Conservation (phyloP, 2,797 vertebrate genomes). For the Chlorospingus flavigularis region DNA sequence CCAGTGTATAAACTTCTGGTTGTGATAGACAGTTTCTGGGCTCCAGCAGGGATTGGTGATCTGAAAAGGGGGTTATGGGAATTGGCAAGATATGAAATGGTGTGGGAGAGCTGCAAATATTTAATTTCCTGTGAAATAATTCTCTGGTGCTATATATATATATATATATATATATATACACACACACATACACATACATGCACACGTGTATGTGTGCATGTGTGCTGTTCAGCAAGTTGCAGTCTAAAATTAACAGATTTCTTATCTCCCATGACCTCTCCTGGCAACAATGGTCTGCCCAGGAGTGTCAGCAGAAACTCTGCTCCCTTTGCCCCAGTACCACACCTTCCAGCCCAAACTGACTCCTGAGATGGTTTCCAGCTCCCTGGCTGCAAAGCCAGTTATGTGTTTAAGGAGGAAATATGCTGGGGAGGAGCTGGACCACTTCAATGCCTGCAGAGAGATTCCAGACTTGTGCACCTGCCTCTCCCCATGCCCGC, state of each 20-base stretch:
- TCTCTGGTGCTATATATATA: not conserved
- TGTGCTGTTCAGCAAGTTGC: not conserved
- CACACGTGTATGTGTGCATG: not conserved
- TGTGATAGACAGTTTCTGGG: slow-evolving; percentile 49
- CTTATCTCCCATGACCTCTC: not conserved
- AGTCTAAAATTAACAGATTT: not conserved
- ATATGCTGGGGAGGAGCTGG: not conserved
- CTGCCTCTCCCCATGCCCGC: slow-evolving; percentile 25
- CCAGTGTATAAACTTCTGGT: slow-evolving; percentile 59
- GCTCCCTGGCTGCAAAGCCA: not conserved
- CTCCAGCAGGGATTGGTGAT: slow-evolving; percentile 1
- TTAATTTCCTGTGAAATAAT: slow-evolving; percentile 62
- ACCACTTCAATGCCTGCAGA: not conserved
- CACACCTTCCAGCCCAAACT: not conserved
- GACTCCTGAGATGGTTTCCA: slow-evolving; percentile 2
- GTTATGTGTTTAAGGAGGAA: slow-evolving; percentile 21
- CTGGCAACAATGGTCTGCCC: not conserved
- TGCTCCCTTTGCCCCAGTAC: not conserved
- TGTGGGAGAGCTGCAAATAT: slow-evolving; percentile 46
- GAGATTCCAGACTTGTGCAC: slow-evolving; percentile 49
- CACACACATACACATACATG: accelerated
- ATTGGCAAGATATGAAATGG: slow-evolving; percentile 49
- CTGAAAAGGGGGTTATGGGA: slow-evolving; percentile 52
- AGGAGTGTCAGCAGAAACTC: not conserved
- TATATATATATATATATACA: accelerated